Evolutionary conservation across 2,797 vertebrate species (phyloP), one percentile per base, ranked within the genome.

Genomic region (Melanotaenia parkinsoni): DNA sequence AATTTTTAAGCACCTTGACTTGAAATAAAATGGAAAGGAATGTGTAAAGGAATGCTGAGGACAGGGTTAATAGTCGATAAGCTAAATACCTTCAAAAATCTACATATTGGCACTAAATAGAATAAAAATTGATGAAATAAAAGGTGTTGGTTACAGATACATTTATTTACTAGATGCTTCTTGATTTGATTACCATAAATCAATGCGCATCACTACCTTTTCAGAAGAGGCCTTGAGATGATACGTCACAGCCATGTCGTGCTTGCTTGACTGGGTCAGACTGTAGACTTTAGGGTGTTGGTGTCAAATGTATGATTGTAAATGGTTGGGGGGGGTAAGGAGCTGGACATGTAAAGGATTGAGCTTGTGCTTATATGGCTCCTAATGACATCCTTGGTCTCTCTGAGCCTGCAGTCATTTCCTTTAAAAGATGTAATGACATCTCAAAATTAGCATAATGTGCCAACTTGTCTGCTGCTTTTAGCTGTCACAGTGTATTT

Each of bases 391-490:
- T 86, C 77, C 54, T 65, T 77, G 75, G 72, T 84, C 79, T 71
- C 68, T 63, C 67, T 35, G 81, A 85, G 89, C 88, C 89, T 87
- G 84, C 77, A 90, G 91, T 88, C 84, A 89, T 91, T 88, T 90
- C 87, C 81, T 82, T 88, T 92, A 90, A 91, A 47, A 94, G 89
- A 93, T 93, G 89, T 93, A 93, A 93, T 89, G 92, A 92, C 90
- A 90, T 89, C 79, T 91, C 87, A 88, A 92, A 91, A 93, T 93
- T 93, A 93, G 90, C 91, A 93, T 93, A 93, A 94, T 94, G 91
- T 92, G 85, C 89, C 91, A 93, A 93, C 90, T 85, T 92, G 91
- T 93, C 90, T 84, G 88, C 90, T 92, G 90, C 89, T 91, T 93
- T 92, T 89, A 93, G 86, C 89, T 92, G 92, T 94, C 92, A 90